Conservation (phyloP, 2,888 invertebrate genomes). For the Volucella inanis region DNA sequence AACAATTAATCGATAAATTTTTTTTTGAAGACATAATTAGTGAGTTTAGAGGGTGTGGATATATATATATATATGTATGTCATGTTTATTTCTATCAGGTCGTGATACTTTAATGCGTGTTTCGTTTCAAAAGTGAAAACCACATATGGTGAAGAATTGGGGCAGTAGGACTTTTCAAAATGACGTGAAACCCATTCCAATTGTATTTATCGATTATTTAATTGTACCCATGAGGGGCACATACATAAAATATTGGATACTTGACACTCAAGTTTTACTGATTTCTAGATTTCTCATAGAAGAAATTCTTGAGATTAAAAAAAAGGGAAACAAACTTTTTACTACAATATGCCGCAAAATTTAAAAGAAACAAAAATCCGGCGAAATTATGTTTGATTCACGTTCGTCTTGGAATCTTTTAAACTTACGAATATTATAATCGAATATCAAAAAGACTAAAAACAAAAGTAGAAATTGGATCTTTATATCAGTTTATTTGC, state of each 20-base stretch:
- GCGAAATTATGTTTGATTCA: no score
- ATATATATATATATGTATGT: background rate
- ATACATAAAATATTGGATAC: background rate
- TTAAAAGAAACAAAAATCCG: no score
- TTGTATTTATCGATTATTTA: conserved; percentile 48
- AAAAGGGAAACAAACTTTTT: no score
- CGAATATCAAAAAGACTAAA: no score
- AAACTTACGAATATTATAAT: no score
- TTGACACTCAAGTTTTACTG: no score
- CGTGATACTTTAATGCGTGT: background rate
- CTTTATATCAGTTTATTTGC: no score
- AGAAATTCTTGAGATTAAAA: background rate
- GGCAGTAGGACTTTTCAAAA: background rate
- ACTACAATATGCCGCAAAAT: no score
- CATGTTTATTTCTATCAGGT: background rate
- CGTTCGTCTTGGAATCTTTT: no score
- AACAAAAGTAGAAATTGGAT: no score
- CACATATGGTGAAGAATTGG: background rate
- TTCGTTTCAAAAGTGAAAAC: background rate
- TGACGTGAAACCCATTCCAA: background rate
- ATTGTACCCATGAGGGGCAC: background rate
- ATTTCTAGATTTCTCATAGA: background rate
- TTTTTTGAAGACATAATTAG: conserved; percentile 44
- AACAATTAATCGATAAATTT: conserved; percentile 66
- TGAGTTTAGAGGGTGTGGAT: background rate